A percentile compares a stretch with the other conserved stretches of the same genome.
Evolutionary conservation across 2,888 invertebrate genomes (phyloP).

Genomic region (Poecilus cupreus): DNA sequence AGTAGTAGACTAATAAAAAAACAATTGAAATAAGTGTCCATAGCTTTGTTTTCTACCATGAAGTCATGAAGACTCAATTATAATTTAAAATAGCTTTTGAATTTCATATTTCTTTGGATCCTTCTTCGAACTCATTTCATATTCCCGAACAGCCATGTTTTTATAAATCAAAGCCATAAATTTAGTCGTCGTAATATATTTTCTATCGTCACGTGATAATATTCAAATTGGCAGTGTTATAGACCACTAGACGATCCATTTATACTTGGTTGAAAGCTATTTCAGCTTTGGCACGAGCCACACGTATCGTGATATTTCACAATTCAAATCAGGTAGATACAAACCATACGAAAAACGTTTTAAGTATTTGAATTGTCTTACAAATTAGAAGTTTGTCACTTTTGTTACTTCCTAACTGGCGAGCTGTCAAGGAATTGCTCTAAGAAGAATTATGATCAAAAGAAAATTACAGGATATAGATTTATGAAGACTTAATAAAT

Average conservation of each 20-base stretch:
- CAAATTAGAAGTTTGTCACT: constrained; percentile 14
- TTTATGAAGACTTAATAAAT: neutral
- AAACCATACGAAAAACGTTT: constrained; percentile 13
- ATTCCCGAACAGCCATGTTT: no score
- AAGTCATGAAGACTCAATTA: no score
- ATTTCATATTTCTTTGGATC: neutral
- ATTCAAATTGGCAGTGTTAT: constrained; percentile 3
- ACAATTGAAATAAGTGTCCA: no score
- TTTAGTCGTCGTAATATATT: constrained; percentile 9
- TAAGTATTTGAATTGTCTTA: constrained; percentile 16
- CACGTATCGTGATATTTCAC: neutral
- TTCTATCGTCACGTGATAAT: constrained; percentile 6
- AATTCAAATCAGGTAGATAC: constrained; percentile 10
- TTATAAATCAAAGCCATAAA: neutral
- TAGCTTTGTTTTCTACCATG: no score
- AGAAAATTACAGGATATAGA: neutral
- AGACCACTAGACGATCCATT: neutral
- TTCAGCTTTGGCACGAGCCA: constrained; percentile 7
- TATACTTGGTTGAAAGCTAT: neutral
- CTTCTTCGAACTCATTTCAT: no score
- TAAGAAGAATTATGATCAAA: constrained; percentile 2
- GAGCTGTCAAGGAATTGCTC: neutral
- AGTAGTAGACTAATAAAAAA: no score
- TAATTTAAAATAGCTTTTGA: no score
- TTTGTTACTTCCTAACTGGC: neutral